Evolutionary conservation across 2,888 invertebrate genomes (phyloP), one percentile per base, ranked within the genome.

Genomic region (Maniola hyperantus): DNA sequence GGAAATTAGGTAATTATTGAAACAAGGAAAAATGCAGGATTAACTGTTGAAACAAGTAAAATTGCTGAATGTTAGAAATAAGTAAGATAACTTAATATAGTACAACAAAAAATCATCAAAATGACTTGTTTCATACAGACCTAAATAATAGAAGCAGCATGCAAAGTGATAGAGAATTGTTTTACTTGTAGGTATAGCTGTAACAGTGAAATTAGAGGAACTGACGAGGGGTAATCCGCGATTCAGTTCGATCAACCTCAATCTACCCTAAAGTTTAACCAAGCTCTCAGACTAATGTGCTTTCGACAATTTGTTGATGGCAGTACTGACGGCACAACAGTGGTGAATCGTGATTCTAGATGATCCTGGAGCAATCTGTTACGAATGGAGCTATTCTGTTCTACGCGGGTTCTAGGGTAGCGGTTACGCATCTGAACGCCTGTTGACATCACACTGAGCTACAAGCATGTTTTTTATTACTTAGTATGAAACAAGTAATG

Each of bases 281-380:
- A 91, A 91, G 91, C 92, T 89, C 83, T 80, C 84, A 85, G 84
- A 82, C 89, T 91, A 91, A 88, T 84, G 91, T 91, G 91, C 89
- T 89, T 79, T 87, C 83, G 86, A 88, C 80, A 83, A 87, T 77
- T 83, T 87, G 39, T 83, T 80, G 83, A 85, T 89, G 88, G 82
- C 80, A 84, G 79, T 85, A 88, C 84, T 83, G 82, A 89, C 88
- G 84, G 76, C 83, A 88, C 85, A 85, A 87, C 80, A 73, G 72
- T 70, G 82, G 86, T 90, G 89, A 87, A 79, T 83, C 66, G 88
- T 90, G 89, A 87, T 79, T 83, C 91, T 91, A 91, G 76, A 88
- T 91, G 91, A 87, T 79, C 76, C 87, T 88, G 83, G 85, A 85
- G 82, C 85, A 84, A 84, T 84, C 80, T 83, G 84, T 89, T 89